Base-by-base conservation (phyloP, 2,113 vertebrate genomes). In the Rhegmatorhina hoffmannsi region DNA sequence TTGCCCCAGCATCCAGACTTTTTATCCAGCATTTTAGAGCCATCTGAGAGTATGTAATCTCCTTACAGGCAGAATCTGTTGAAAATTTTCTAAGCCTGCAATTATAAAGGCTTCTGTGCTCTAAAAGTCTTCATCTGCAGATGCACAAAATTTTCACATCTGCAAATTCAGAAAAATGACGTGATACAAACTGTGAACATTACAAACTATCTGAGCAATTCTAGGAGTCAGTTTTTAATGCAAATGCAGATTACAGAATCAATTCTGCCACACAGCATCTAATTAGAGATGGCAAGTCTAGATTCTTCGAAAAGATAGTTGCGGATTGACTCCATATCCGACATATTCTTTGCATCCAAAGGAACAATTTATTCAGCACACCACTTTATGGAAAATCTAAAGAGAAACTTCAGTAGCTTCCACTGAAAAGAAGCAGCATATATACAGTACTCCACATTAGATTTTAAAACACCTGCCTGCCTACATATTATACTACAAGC, bases 221-320 rank as follows among this genome's bases (percentile, higher is more conserved):
- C 81, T 85, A 87, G 67, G 49, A 95, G 91, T 91, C 64, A 85
- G 81, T 83, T 97, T 87, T 95, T 91, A 95, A 96, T 92, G 94
- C 84, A 96, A 94, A 95, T 95, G 85, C 70, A 83, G 69, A 95
- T 87, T 87, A 92, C 64, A 81, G 86, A 96, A 96, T 76, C 79
- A 83, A 88, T 91, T 91, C 2, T 75, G 59, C 67, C 79, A 94
- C 52, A 85, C 19, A 79, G 91, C 53, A 83, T 77, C 82, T 95
- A 94, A 95, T 94, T 95, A 91, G 72, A 69, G 29, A 92, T 53
- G 14, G 75, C n/a, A 95, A 89, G 8, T 77, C 34, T 59, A 80
- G 72, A 85, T 94, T 94, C 75, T 86, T 83, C 67, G 87, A 85
- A 77, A 85, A 94, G 83, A 86, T 1, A 55, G 62, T 10, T 50